Conservation (phyloP, 2,113 vertebrate species). For the Tragulus kanchil region DNA sequence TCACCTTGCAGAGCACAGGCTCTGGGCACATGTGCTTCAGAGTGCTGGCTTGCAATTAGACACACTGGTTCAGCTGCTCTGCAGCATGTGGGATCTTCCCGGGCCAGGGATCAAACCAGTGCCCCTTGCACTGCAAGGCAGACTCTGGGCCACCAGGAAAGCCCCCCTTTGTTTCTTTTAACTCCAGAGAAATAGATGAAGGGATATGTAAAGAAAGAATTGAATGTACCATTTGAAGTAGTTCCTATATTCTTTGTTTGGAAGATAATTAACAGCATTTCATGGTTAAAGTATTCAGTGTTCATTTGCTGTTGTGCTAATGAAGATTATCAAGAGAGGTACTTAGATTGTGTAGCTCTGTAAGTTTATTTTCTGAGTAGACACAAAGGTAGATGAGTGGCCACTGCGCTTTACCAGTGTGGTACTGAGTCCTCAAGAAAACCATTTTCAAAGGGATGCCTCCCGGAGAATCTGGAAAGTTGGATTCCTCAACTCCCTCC, state of each 20-base stretch:
- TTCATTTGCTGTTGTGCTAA: slow-evolving; percentile 2
- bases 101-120: too few relatives aligned
- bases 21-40: too few relatives aligned
- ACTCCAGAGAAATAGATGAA: slow-evolving; percentile 8
- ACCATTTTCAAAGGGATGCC: neutral
- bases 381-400: neutral
- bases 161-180: neutral
- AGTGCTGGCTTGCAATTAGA: too few relatives aligned
- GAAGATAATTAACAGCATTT: slow-evolving; percentile 25
- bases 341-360: neutral
- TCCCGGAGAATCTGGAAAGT: neutral
- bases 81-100: too few relatives aligned
- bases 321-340: neutral
- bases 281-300: neutral
- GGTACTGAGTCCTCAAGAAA: neutral
- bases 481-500: neutral
- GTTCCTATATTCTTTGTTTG: neutral
- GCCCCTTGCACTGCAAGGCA: too few relatives aligned
- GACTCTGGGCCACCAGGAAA: too few relatives aligned
- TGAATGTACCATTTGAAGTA: slow-evolving; percentile 2
- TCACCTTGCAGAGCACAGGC: too few relatives aligned
- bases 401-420: neutral
- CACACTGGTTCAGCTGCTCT: too few relatives aligned
- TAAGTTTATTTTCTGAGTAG: neutral
- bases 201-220: slow-evolving; percentile 38